Evolutionary conservation across 2,113 vertebrate genomes (phyloP), one percentile per base, ranked within the genome.

Genomic region (Ceuthmochares aereus): DNA sequence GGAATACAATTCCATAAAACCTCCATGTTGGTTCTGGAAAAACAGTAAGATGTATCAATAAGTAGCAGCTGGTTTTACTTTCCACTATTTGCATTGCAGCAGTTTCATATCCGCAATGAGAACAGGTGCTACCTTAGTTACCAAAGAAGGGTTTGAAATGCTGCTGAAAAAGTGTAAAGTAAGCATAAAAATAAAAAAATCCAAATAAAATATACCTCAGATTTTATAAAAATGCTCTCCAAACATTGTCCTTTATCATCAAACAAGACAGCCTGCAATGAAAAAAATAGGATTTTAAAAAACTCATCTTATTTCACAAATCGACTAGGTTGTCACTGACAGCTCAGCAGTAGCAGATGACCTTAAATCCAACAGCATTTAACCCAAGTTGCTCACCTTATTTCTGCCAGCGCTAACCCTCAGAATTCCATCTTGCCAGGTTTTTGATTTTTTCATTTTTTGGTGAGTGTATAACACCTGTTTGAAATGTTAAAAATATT

Each of bases 381-480:
- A 87, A 56, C 30, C 6, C 2, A 18, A 69, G 58, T n/a, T 37
- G 14, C 49, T 97, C 84, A 98, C 98, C 97, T 98, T 98, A 86
- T 97, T 98, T 91, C 97, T 89, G 37, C 87, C 92, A 78, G 51
- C 43, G 87, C 47, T 60, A 16, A 93, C 69, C 94, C 93, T 98
- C 94, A 98, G 95, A 96, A 97, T 75, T 79, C 98, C 98, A 76
- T 98, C 98, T 91, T 98, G 98, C 98, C 98, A 98, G 0, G 98
- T 97, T 97, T 98, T 98, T 4, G 98, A 96, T 81, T 98, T 98
- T 93, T 98, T 98, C 52, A 36, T 97, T 94, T 98, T 98, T 49
- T 98, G 98, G 84, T 98, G 98, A 86, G 98, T 98, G 83, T 98
- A 98, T 2, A 98, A 84, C 14, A 98, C 98, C 98, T 93, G 69